Percentiles rank a stretch among this genome's conserved stretches.
phyloP scores from a whole-genome alignment of 2,113 vertebrate species.

The Tychaedon coryphoeus region DNA sequence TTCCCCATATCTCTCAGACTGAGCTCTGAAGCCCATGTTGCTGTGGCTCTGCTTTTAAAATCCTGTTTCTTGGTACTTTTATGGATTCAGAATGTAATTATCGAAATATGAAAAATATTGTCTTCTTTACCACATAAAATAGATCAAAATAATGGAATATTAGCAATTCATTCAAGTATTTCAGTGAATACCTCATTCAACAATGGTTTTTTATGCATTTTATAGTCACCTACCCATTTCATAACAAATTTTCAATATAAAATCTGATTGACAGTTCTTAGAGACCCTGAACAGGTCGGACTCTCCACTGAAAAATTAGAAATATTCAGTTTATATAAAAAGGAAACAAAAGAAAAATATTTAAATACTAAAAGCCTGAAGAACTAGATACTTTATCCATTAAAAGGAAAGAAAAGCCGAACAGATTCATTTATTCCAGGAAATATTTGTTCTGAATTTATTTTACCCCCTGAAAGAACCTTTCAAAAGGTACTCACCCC shows the following conservation, averaged over 20 bases:
- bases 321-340: not conserved
- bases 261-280: not conserved
- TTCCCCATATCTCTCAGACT: not conserved
- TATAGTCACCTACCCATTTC: not conserved
- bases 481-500: not conserved
- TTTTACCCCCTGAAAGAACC: not conserved
- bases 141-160: not conserved
- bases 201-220: not conserved
- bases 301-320: not conserved
- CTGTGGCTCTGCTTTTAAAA: not conserved
- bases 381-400: not conserved
- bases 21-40: not conserved
- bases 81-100: not conserved
- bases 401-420: not conserved
- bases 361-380: not conserved
- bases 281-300: not conserved
- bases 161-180: not conserved
- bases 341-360: not conserved
- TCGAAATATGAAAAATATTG: not conserved
- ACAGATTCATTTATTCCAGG: not conserved
- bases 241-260: not conserved
- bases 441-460: not conserved
- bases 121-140: not conserved
- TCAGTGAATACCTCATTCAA: not conserved
- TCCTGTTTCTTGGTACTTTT: not conserved